Conservation (phyloP, 2,888 invertebrate genomes). For the Pseudococcus jackbeardsleyi region DNA sequence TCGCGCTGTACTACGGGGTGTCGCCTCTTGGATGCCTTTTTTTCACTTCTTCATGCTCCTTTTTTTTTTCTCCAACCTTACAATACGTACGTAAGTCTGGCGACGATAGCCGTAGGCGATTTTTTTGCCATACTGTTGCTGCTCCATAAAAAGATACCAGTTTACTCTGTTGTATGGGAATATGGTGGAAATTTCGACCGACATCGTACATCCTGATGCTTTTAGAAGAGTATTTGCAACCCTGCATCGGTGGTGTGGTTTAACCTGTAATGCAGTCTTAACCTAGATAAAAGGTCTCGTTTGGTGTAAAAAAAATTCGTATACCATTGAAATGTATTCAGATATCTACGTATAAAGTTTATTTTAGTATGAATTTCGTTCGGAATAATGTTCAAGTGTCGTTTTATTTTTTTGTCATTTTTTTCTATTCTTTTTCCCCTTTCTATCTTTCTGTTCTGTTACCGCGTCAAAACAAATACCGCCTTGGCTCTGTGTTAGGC, state of each 20-base stretch:
- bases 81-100: not conserved
- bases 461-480: not conserved
- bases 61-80: not conserved
- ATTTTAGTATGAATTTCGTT: not conserved
- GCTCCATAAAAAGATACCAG: not conserved
- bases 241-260: not conserved
- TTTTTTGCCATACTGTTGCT: conserved; percentile 23
- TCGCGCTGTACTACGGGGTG: conserved; percentile 9
- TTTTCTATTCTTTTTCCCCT: not conserved
- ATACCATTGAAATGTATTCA: not conserved
- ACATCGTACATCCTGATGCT: not conserved
- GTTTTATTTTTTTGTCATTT: not conserved
- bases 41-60: not conserved
- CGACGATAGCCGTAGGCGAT: conserved; percentile 29
- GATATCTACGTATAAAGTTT: not conserved
- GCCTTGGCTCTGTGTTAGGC: not conserved
- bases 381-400: not conserved
- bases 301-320: not conserved
- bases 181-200: not conserved
- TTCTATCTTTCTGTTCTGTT: not conserved
- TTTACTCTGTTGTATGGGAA: not conserved
- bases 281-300: not conserved
- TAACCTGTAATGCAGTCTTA: not conserved
- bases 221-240: not conserved
- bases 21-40: not conserved